These are phyloP conservation scores for Labeo catla DNA, from an alignment of 2,113 vertebrate species.

Conservation along the genomic window DNA sequence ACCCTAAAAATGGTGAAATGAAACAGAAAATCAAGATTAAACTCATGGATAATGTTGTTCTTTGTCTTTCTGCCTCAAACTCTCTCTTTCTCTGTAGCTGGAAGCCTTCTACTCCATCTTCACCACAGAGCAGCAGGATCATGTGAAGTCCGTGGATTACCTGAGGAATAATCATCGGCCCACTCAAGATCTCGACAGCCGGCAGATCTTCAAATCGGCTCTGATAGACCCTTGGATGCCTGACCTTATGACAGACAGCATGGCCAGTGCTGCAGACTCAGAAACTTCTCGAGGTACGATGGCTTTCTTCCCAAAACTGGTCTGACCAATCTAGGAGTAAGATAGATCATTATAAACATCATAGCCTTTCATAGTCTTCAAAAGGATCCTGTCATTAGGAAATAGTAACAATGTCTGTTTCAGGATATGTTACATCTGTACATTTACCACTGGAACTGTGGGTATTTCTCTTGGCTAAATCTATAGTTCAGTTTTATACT, in stretches of 20 bases:
- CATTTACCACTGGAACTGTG: constrained; percentile 6
- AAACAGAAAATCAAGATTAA: background rate
- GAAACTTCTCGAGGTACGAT: constrained; percentile 91
- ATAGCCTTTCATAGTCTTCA: background rate
- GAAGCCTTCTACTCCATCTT: constrained; percentile 99
- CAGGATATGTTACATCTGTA: background rate
- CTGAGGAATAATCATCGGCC: constrained; percentile 97
- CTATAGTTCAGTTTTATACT: constrained; percentile 30
- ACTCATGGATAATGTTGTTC: background rate
- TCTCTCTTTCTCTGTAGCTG: constrained; percentile 76
- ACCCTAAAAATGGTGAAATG: background rate
- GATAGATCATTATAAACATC: background rate
- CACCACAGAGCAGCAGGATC: constrained; percentile 98
- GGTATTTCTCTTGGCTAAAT: background rate
- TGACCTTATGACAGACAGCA: constrained; percentile 81
- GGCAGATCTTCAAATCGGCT: constrained; percentile 89
- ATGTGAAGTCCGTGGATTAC: constrained; percentile 97
- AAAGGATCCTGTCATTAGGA: background rate
- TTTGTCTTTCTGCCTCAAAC: background rate
- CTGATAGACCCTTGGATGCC: constrained; percentile 92
- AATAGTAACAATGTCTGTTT: background rate
- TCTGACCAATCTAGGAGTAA: background rate
- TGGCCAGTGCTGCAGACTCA: constrained; percentile 84
- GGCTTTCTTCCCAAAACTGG: background rate
- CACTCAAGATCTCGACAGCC: constrained; percentile 82